Evolutionary conservation across 2,113 vertebrate genomes (phyloP).

Genomic region (Lynx canadensis): DNA sequence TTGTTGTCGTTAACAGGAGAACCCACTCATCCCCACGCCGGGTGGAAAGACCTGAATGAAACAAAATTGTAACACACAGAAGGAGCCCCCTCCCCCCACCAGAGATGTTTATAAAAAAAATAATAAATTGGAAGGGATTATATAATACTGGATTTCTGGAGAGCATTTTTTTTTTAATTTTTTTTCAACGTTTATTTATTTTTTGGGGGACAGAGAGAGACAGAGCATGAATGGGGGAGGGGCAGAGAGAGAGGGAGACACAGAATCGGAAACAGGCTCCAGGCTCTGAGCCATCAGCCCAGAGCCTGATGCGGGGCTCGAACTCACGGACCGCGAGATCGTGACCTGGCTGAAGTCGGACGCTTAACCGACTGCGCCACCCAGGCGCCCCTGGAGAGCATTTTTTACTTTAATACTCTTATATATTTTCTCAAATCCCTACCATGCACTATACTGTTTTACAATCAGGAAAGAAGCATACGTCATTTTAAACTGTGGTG

Average conservation of each 20-base stretch:
- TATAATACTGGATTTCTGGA: not conserved
- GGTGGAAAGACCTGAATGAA: not conserved
- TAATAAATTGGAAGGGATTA: constrained; percentile 2
- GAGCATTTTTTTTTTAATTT: not conserved
- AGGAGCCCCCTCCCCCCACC: not conserved
- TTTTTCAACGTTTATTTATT: no score
- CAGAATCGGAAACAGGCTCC: no score
- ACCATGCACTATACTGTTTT: not conserved
- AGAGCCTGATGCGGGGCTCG: no score
- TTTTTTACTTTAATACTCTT: not conserved
- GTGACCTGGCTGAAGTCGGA: no score
- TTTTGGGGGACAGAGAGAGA: no score
- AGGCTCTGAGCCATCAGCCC: no score
- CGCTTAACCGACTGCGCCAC: no score
- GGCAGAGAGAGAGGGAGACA: no score
- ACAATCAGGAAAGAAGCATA: constrained; percentile 11
- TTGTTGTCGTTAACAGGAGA: not conserved
- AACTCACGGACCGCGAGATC: no score
- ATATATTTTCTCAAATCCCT: not conserved
- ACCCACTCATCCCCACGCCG: rapidly evolving
- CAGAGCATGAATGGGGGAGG: no score
- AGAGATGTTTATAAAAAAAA: not conserved
- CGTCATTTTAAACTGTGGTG: not conserved
- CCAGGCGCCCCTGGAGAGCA: no score
- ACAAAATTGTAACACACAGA: not conserved